Base-by-base conservation (phyloP, 2,888 invertebrate genomes). In the Drosophila yooni region DNA sequence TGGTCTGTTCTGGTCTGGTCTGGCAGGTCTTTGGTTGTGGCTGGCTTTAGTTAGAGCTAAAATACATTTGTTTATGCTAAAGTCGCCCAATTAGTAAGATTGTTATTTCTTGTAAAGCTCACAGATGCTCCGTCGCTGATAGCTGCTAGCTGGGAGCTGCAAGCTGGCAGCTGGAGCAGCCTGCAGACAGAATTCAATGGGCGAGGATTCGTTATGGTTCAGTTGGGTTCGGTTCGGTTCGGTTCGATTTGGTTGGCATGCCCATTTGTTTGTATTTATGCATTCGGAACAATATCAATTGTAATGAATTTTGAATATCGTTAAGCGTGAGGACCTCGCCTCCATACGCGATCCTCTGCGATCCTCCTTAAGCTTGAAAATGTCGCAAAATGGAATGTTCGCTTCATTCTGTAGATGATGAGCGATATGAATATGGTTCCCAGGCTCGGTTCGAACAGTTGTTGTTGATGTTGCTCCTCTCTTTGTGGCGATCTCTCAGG, bases 21-120 rank as follows among this genome's bases (percentile, higher is more conserved):
- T 48, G 51, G 33, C 60, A 62, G 56, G 34, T 64, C 70, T 74
- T 76, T 77, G 79, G 62, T 65, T 46, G 40, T 52, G 54, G 52
- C 64, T 58, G 75, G 68, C 65, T 89, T 89, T 89, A 88, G 88
- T 87, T 87, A 89, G 90, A 81, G 81, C 72, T 82, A 89, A 93
- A 92, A 93, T 93, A 93, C 93, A 93, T 93, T 93, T 93, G 93
- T 93, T 93, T 93, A 93, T 93, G 92, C 93, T 93, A 92, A 93
- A 93, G 93, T 92, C 92, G 92, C 85, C 93, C 92, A 93, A 93
- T 93, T 93, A 93, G 92, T 85, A 92, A 93, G 93, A 93, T 93
- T 93, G 93, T 93, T 92, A 93, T 93, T 92, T 92, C 92, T 90
- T 91, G 91, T 91, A 91, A 83, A 73, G 89, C 83, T 84, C 83